Evolutionary conservation across 2,888 invertebrate species (phyloP).

Genomic region (Sesamia inferens): DNA sequence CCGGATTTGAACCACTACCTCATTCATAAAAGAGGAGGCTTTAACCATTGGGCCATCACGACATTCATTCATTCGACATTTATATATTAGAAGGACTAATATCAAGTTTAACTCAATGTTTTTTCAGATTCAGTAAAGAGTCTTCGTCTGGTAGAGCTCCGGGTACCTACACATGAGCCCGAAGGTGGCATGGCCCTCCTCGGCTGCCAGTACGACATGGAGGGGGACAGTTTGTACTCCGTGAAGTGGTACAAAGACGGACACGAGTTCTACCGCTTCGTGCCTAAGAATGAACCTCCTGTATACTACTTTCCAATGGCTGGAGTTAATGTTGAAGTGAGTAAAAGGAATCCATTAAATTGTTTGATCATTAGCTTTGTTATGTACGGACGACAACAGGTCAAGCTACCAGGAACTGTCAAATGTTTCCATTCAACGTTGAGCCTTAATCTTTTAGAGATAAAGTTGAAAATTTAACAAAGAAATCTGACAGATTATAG

Average conservation of each 20-base stretch:
- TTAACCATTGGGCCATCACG: neutral
- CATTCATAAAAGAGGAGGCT: neutral
- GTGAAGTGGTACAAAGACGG: slow-evolving; percentile 97
- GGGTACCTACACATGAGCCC: slow-evolving; percentile 94
- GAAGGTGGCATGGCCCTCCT: slow-evolving; percentile 93
- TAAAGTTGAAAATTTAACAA: too few species aligned
- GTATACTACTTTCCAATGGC: slow-evolving; percentile 93
- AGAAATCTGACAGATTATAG: too few species aligned
- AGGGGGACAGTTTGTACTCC: slow-evolving; percentile 94
- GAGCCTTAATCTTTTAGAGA: too few species aligned
- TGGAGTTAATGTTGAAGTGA: slow-evolving; percentile 95
- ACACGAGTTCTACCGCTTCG: slow-evolving; percentile 95
- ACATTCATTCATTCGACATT: neutral
- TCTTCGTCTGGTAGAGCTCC: slow-evolving; percentile 93
- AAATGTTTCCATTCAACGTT: too few species aligned
- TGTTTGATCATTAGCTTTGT: neutral
- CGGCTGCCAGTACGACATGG: slow-evolving; percentile 95
- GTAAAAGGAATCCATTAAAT: slow-evolving; percentile 73
- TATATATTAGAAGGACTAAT: neutral
- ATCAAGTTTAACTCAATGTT: neutral
- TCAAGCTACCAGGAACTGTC: too few species aligned
- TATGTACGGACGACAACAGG: too few species aligned
- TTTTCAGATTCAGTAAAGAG: slow-evolving; percentile 81
- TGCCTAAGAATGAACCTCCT: slow-evolving; percentile 93
- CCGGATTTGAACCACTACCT: neutral